Base-by-base conservation (phyloP, 2,113 vertebrate genomes). In the Arothron firmamentum region DNA sequence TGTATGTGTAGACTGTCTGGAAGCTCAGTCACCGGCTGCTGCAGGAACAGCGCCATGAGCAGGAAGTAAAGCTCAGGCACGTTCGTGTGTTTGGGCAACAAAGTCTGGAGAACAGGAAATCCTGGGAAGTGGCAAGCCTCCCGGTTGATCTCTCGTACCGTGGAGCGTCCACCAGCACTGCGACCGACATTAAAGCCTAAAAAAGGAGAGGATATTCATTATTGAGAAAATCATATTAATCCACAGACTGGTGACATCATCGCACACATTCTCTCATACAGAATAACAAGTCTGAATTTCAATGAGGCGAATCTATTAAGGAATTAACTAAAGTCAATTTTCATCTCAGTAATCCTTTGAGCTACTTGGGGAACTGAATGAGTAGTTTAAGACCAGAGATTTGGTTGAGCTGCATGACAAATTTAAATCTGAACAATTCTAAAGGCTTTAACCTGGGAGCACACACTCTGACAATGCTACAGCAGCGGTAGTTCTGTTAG, bases 31-130 rank as follows among this genome's bases (percentile, higher is more conserved):
- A 98, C 93, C 0, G 97, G 97, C 90, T 98, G 96, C 88, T 99
- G 97, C 69, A 99, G 92, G 86, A 99, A 98, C 43, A 99, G 88
- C 1, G 96, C 95, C 96, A 99, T 99, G 65, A 99, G 94, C 75
- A 99, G 93, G 77, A 99, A 98, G 85, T 99, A 99, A 56, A 99
- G 93, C 20, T 98, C 94, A 1, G 97, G 95, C 11, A 98, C 96
- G 0, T 95, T 98, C 3, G 95, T 99, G 89, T 99, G 97, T 79
- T 98, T 98, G 2, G 96, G 95, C 60, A 99, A 92, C 70, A 99
- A 91, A 0, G 95, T 94, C 90, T 99, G 97, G 52, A 99, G 90
- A 5, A 98, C 79, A 0, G 94, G 94, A 56, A 99, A 96, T 42
- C 96, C 96, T 5, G 94, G 94, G 81, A 99, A 97, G 77, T 98